Evolutionary conservation across 2,888 invertebrate genomes (phyloP).

Genomic region (Trissolcus brochymenae): DNA sequence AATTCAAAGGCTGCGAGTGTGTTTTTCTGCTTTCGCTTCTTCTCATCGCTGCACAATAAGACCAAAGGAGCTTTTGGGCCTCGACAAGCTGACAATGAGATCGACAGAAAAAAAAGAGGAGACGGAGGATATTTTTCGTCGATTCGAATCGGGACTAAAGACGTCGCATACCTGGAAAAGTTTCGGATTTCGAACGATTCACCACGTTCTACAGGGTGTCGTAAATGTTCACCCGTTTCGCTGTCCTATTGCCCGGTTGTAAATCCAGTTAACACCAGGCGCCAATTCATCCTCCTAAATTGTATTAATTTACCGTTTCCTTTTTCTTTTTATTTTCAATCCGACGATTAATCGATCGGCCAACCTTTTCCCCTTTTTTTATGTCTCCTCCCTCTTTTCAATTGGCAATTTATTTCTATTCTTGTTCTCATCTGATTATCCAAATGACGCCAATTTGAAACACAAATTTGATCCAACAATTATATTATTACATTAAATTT

Average conservation of each 20-base stretch:
- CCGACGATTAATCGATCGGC: too few species aligned
- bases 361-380: too few species aligned
- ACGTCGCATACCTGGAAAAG: conserved; percentile 31
- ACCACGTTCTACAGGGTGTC: conserved; percentile 16
- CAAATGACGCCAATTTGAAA: too few species aligned
- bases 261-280: too few species aligned
- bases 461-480: too few species aligned
- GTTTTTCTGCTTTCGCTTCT: conserved; percentile 32
- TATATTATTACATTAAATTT: too few species aligned
- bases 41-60: conserved; percentile 21
- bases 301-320: too few species aligned
- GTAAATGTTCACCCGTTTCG: conserved; percentile 2
- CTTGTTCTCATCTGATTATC: too few species aligned
- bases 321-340: too few species aligned
- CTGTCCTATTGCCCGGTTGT: not conserved
- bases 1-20: conserved; percentile 33
- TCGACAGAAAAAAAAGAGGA: conserved; percentile 11
- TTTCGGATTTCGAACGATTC: conserved; percentile 22
- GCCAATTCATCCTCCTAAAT: too few species aligned
- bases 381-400: too few species aligned
- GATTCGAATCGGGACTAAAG: conserved; percentile 13
- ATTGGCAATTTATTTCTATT: too few species aligned
- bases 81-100: conserved; percentile 30
- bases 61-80: conserved; percentile 37
- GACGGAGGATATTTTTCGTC: conserved; percentile 18